Base-by-base conservation (phyloP, 2,113 vertebrate species). In the Notothenia coriiceps region DNA sequence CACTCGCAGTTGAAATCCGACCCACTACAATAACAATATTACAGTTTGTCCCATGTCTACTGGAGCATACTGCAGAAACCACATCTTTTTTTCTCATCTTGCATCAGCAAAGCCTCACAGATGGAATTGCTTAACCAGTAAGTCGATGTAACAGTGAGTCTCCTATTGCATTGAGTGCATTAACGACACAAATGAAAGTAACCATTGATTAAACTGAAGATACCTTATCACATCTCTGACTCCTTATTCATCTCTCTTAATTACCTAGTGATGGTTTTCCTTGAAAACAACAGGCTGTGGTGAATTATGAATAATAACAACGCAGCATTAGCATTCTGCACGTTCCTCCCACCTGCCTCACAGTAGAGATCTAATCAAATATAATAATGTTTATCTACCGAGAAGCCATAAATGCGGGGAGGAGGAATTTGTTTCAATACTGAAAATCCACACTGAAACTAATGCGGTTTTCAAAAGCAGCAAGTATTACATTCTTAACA, bases 171-270 rank as follows among this genome's bases (percentile, higher is more conserved):
- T 2, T 8, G 57, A 62, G 33, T 2, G 20, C 63, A 47, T 10
- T 10, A 40, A 46, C n/a, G 17, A 50, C 61, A n/a, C 62, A 63
- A 86, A 56, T 52, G n/a, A 88, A 86, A 62, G 63, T 56, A 81
- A 82, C 74, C 83, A 85, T 77, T 70, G 74, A 83, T 79, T 77
- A 25, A 77, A 81, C 55, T 18, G 8, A 70, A 74, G 79, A 68
- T 71, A 76, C 29, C 72, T 51, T 76, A 79, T 81, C 87, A 51
- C 51, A 57, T 52, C 63, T 74, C 44, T 57, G 11, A n/a, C 52
- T 70, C 72, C 54, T 70, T 71, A 66, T 79, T 87, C 62, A 84
- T 76, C 52, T 52, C 70, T 33, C 57, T 20, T 87, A 80, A 87
- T 85, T 83, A 51, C 18, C 1, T 1, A n/a, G 29, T 20, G 51